phyloP scores from a whole-genome alignment of 2,888 invertebrate species.

The Dysmachus trigonus region DNA sequence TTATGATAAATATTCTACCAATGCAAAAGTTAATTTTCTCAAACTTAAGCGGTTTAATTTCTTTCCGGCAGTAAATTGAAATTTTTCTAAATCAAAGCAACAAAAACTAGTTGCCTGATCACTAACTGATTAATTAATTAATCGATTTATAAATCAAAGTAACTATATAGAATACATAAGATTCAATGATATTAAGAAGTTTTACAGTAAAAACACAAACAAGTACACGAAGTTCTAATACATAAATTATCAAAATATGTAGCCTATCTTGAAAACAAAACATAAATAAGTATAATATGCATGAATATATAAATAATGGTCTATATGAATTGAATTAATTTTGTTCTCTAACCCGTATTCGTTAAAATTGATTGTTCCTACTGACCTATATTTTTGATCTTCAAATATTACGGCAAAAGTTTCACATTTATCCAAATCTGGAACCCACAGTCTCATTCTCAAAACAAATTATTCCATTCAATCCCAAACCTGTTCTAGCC shows the following conservation, averaged over 20 bases:
- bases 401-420: not conserved
- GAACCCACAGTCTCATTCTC: not conserved
- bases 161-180: not conserved
- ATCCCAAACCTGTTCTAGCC: not conserved
- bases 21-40: not conserved
- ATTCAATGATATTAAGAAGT: not conserved
- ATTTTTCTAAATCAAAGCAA: not conserved
- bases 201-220: not conserved
- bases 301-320: too few species aligned
- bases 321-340: too few species aligned
- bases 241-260: too few species aligned
- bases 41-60: not conserved
- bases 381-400: not conserved
- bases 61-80: not conserved
- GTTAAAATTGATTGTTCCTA: not conserved
- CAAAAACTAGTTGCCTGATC: not conserved
- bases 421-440: not conserved
- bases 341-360: too few species aligned
- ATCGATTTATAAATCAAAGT: not conserved
- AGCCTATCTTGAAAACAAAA: too few species aligned
- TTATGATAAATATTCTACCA: not conserved
- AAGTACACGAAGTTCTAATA: not conserved
- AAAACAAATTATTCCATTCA: not conserved
- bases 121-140: not conserved
- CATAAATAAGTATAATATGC: too few species aligned